A percentile compares a stretch with the other conserved stretches of the same genome.
phyloP scores from a whole-genome alignment of 1,140 invertebrate species.

The Agrilus planipennis region DNA sequence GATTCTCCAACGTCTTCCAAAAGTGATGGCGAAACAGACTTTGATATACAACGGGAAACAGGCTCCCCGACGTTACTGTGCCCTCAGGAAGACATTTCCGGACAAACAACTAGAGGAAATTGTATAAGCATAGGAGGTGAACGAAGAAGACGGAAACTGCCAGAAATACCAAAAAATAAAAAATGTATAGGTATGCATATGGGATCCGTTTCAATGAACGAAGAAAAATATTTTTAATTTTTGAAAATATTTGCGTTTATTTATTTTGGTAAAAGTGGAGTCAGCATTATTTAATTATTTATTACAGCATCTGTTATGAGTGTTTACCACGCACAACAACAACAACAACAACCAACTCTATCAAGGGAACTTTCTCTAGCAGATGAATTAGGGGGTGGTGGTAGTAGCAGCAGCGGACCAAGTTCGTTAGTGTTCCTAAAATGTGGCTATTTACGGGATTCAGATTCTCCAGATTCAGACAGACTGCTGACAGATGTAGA shows the following conservation, averaged over 20 bases:
- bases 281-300: neutral
- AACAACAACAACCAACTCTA: conserved; percentile 23
- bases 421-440: conserved; percentile 62
- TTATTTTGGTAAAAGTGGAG: too few species aligned
- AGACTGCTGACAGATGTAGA: conserved; percentile 63
- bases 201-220: neutral
- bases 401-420: conserved; percentile 33
- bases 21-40: conserved; percentile 42
- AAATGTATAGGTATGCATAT: conserved; percentile 50
- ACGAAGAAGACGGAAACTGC: conserved; percentile 63
- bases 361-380: conserved; percentile 50
- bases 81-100: conserved; percentile 5
- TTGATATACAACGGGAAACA: conserved; percentile 26
- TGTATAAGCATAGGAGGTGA: conserved; percentile 40
- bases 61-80: conserved; percentile 15
- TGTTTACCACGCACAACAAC: conserved; percentile 26
- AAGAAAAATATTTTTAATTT: neutral
- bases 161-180: conserved; percentile 77
- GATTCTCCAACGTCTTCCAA: conserved; percentile 64
- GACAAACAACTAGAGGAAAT: conserved; percentile 11
- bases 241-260: neutral
- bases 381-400: conserved; percentile 48
- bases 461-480: conserved; percentile 77
- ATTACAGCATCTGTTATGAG: conserved; percentile 40
- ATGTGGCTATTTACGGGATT: conserved; percentile 61